Conservation (phyloP, 1,140 invertebrate genomes). For the Sarcophaga bullata region DNA sequence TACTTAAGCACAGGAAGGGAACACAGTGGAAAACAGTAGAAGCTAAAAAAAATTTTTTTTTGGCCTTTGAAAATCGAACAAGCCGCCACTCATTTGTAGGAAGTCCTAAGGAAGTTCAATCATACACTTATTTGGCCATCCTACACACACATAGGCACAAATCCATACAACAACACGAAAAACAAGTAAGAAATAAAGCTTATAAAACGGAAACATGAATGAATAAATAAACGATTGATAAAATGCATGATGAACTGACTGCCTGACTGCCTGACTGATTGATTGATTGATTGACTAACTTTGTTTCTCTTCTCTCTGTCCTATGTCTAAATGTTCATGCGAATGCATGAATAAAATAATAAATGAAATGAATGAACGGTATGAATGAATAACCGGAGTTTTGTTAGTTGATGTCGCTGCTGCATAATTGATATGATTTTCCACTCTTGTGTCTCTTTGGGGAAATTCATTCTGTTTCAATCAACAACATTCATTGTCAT, state of each 20-base stretch:
- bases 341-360: too few relatives aligned
- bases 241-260: background rate
- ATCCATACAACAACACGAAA: background rate
- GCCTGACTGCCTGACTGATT: too few relatives aligned
- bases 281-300: too few relatives aligned
- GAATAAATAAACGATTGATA: background rate
- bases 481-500: background rate
- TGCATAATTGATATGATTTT: slow-evolving; percentile 37
- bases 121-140: background rate
- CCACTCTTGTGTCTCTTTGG: slow-evolving; percentile 14
- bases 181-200: too few relatives aligned
- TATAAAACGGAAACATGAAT: background rate
- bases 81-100: background rate
- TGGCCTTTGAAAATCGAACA: background rate
- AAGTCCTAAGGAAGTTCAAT: background rate
- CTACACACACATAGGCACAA: too few relatives aligned
- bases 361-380: background rate
- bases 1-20: background rate
- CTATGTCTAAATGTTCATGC: too few relatives aligned
- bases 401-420: slow-evolving; percentile 29
- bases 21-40: background rate
- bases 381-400: background rate
- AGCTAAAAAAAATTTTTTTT: too few relatives aligned
- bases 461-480: background rate
- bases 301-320: too few relatives aligned